These are phyloP conservation scores for Bubalus kerabau DNA, from an alignment of 2,113 vertebrate species.

Conservation along the genomic window DNA sequence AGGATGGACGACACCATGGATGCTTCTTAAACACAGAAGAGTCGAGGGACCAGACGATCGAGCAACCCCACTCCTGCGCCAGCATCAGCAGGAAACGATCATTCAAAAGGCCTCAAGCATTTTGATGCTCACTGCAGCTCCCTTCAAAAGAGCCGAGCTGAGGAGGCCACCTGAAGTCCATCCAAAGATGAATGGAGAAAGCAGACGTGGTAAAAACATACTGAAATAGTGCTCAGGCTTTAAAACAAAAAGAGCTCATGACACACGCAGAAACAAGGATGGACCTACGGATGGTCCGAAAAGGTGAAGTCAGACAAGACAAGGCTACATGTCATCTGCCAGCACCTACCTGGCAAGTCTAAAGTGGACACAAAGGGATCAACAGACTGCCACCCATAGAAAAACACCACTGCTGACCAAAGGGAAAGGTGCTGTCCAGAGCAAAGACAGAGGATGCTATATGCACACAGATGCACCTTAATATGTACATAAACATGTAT, in stretches of 20 bases:
- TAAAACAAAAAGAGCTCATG: background rate
- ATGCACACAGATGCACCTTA: background rate
- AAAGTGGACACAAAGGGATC: too few species aligned
- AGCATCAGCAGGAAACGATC: background rate
- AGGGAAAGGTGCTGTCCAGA: too few species aligned
- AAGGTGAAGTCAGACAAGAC: background rate
- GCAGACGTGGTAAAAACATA: background rate
- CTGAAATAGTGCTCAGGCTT: background rate
- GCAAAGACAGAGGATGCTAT: background rate
- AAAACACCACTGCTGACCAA: too few species aligned
- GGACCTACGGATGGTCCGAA: fast-evolving
- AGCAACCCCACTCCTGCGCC: background rate
- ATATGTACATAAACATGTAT: background rate
- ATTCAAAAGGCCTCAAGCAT: background rate
- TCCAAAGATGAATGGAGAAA: background rate
- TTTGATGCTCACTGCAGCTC: background rate
- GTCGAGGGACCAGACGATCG: background rate
- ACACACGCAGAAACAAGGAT: background rate
- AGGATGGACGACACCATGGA: background rate
- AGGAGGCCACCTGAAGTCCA: background rate
- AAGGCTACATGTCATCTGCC: background rate
- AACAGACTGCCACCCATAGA: too few species aligned
- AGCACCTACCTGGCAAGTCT: background rate
- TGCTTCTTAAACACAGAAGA: background rate
- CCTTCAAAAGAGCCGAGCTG: background rate